A percentile compares a stretch with the other conserved stretches of the same genome.
Conservation (phyloP, 1,140 invertebrate genomes). For the Aphis craccivora region DNA sequence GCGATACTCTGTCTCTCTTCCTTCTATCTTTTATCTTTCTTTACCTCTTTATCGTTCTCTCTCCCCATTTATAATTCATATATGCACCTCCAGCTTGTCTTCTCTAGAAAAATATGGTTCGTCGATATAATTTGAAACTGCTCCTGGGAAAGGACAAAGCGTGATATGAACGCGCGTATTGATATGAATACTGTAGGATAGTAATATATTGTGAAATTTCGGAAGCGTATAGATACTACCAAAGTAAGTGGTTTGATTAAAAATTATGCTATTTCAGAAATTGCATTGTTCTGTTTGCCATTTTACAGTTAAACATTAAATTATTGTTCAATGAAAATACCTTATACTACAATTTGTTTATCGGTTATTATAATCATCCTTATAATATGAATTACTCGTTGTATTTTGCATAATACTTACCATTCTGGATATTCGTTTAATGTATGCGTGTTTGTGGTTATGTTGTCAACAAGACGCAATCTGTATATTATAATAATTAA, state of each 20-base stretch:
- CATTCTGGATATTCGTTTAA: background rate
- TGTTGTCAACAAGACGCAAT: background rate
- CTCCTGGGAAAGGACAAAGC: background rate
- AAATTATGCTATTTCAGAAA: background rate
- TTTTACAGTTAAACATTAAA: background rate
- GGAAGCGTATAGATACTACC: background rate
- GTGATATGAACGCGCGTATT: background rate
- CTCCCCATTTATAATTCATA: background rate
- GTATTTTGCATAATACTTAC: background rate
- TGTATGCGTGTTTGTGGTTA: background rate
- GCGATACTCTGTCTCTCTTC: background rate
- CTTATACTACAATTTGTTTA: background rate
- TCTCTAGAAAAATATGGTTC: background rate
- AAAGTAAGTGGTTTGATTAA: background rate
- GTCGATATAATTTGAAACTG: background rate
- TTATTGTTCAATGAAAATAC: background rate
- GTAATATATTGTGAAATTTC: background rate
- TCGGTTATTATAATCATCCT: background rate
- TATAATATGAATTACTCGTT: background rate
- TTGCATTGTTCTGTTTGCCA: background rate
- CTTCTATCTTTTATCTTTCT: background rate
- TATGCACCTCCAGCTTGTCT: background rate
- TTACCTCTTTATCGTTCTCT: background rate
- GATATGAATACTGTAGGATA: background rate
- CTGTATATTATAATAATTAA: background rate